phyloP scores from a whole-genome alignment of 2,797 vertebrate species.

The Perdix hodgsoniae region DNA sequence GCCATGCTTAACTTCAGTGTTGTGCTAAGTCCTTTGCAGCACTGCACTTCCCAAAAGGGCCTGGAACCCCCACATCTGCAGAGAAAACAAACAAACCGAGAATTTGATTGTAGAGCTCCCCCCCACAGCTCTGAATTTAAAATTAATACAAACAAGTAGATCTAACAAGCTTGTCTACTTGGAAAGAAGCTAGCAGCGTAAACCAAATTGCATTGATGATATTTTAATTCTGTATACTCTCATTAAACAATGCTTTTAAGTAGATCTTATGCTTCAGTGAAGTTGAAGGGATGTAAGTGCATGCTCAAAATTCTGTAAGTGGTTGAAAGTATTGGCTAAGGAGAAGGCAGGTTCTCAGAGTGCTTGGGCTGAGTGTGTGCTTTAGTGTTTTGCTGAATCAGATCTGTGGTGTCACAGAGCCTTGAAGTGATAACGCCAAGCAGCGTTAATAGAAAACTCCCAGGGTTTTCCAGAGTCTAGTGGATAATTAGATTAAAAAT shows the following conservation, averaged over 20 bases:
- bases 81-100: constrained; percentile 1
- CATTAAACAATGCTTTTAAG: constrained; percentile 42
- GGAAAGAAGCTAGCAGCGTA: not conserved
- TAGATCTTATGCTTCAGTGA: constrained; percentile 16
- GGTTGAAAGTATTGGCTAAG: constrained; percentile 18
- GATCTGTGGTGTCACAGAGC: not conserved
- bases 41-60: not conserved
- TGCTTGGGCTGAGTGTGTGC: constrained; percentile 3
- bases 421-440: constrained; percentile 20
- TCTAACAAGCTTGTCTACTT: not conserved
- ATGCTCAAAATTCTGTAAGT: constrained; percentile 45
- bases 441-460: constrained; percentile 8
- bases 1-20: not conserved
- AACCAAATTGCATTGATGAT: not conserved
- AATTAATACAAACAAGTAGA: constrained; percentile 26
- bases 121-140: not conserved
- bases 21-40: not conserved
- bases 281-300: constrained; percentile 34
- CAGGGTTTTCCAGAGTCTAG: constrained; percentile 20
- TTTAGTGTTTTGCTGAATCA: constrained; percentile 50
- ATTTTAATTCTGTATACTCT: constrained; percentile 1
- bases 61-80: not conserved
- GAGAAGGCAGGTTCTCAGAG: not conserved
- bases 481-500: constrained; percentile 50
- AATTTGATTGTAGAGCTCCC: constrained; percentile 7